Conservation (phyloP, 2,888 invertebrate species). For the Eupeodes latifasciatus region DNA sequence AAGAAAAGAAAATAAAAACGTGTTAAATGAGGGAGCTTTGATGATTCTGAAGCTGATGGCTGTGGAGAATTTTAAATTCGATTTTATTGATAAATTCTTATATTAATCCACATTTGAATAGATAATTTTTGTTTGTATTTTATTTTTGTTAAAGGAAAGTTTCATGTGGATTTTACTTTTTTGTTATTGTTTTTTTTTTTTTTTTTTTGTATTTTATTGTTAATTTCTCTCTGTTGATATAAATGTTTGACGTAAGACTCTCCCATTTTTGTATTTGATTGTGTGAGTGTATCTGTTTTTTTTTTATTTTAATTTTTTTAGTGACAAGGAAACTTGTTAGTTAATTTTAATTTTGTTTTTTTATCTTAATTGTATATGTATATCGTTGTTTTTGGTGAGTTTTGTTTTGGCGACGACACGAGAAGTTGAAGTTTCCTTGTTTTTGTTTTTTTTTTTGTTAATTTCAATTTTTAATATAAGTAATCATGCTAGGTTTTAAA, state of each 20-base stretch:
- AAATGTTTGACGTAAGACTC: conserved; percentile 40
- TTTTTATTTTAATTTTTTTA: not conserved
- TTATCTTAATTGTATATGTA: conserved; percentile 14
- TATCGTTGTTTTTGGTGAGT: conserved; percentile 10
- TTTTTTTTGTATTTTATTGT: not conserved
- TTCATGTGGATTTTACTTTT: conserved; percentile 1
- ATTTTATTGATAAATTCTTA: conserved; percentile 20
- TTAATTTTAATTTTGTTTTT: not conserved
- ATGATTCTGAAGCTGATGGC: not conserved
- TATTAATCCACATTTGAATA: conserved; percentile 34
- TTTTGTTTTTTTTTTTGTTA: conserved; percentile 1
- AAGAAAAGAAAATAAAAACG: conserved; percentile 1
- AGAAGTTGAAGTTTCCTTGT: conserved; percentile 27
- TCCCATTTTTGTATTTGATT: not conserved
- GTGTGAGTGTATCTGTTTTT: not conserved
- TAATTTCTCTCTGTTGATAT: conserved; percentile 41
- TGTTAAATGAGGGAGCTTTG: conserved; percentile 10
- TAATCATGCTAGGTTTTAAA: not conserved
- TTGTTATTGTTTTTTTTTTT: not conserved
- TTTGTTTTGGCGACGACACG: conserved; percentile 7
- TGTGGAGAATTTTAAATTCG: conserved; percentile 38
- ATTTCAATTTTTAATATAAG: not conserved
- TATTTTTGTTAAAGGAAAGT: conserved; percentile 43
- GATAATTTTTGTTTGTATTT: not conserved
- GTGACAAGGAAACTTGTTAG: conserved; percentile 20